Percentiles rank a stretch among this genome's conserved stretches.
phyloP scores from a whole-genome alignment of 2,888 invertebrate species.

The Portevinia maculata region DNA sequence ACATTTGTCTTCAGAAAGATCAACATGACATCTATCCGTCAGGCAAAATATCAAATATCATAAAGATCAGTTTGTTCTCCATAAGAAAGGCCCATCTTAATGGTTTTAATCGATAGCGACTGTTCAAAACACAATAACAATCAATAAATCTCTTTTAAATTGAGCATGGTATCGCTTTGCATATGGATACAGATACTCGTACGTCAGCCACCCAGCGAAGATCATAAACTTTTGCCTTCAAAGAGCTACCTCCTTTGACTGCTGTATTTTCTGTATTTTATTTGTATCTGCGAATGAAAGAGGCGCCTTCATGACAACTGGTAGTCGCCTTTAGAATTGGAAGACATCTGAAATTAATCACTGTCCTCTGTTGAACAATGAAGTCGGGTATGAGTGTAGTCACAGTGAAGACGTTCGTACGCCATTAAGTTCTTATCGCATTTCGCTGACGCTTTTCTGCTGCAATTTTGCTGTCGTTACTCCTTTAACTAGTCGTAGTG shows the following conservation, averaged over 20 bases:
- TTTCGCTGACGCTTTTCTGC: constrained; percentile 17
- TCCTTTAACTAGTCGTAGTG: constrained; percentile 36
- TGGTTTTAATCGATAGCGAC: constrained; percentile 71
- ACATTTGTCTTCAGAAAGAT: constrained; percentile 46
- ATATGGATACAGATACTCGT: constrained; percentile 44
- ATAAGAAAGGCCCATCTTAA: constrained; percentile 54
- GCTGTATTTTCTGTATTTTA: constrained; percentile 20
- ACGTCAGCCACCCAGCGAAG: constrained; percentile 54
- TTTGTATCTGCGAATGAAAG: constrained; percentile 48
- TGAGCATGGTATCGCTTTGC: constrained; percentile 61
- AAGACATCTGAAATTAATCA: constrained; percentile 70
- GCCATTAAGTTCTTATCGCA: constrained; percentile 57
- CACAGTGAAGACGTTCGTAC: constrained; percentile 4
- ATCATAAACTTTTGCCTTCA: constrained; percentile 44
- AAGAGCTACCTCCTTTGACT: constrained; percentile 30
- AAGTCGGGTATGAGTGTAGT: constrained; percentile 8
- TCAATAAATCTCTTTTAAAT: constrained; percentile 68
- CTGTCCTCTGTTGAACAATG: constrained; percentile 37
- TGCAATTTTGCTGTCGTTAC: neutral
- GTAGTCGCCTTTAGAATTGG: constrained; percentile 67
- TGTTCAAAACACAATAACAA: constrained; percentile 67
- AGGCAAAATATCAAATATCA: constrained; percentile 19
- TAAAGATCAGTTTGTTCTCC: constrained; percentile 28
- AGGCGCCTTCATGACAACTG: constrained; percentile 72
- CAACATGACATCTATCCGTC: constrained; percentile 66